Percentiles rank a stretch among this genome's conserved stretches.
Conservation (phyloP, 2,797 vertebrate species). For the Graptemys geographica region DNA sequence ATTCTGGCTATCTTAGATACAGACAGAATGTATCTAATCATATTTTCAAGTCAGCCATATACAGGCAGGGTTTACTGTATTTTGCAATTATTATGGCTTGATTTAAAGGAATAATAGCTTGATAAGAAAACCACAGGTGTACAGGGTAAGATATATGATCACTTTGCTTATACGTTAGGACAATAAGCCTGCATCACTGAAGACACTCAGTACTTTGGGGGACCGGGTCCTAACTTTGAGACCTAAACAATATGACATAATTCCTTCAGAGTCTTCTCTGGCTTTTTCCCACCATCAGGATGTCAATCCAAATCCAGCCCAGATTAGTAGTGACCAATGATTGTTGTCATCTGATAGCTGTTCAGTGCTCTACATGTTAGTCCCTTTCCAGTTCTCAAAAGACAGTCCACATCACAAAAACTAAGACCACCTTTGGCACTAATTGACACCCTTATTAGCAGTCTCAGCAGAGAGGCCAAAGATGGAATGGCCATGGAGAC, state of each 20-base stretch:
- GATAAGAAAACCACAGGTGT: neutral
- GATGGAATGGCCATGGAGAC: too few relatives aligned
- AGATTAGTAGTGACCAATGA: neutral
- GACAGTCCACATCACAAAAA: neutral
- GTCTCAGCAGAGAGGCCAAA: neutral
- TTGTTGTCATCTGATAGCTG: neutral
- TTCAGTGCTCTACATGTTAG: neutral
- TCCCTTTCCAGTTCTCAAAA: neutral
- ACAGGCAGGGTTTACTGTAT: neutral
- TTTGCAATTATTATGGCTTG: neutral
- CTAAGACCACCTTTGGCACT: neutral
- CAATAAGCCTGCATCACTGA: neutral
- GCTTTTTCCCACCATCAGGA: neutral
- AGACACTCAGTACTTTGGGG: neutral
- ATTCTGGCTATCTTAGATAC: neutral
- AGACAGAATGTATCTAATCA: neutral
- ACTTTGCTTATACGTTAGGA: too few relatives aligned
- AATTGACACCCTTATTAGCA: neutral
- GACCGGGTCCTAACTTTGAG: neutral
- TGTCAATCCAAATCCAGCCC: neutral
- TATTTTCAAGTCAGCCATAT: neutral
- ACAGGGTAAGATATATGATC: neutral
- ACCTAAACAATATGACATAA: neutral
- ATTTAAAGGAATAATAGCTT: constrained; percentile 3
- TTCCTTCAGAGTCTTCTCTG: neutral